Percentiles rank a stretch among this genome's conserved stretches.
These are phyloP conservation scores for Lutraria rhynchaena DNA, from an alignment of 1,140 invertebrate genomes.

Conservation along the genomic window DNA sequence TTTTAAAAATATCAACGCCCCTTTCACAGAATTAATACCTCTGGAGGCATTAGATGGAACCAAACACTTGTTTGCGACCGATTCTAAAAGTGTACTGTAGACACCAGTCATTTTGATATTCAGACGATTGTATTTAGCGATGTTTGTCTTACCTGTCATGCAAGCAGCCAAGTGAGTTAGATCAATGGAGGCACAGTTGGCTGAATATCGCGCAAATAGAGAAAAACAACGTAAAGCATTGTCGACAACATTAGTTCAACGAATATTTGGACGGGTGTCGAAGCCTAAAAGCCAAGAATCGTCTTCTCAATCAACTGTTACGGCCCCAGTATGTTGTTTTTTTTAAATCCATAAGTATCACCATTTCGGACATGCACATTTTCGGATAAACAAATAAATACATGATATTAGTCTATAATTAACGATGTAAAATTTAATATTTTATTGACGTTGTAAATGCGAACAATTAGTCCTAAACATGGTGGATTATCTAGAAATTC, in stretches of 20 bases:
- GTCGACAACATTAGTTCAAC: background rate
- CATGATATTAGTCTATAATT: background rate
- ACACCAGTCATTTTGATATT: too few species aligned
- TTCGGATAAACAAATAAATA: background rate
- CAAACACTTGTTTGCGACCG: too few species aligned
- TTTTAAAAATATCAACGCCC: too few species aligned
- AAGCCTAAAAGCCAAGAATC: background rate
- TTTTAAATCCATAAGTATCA: background rate
- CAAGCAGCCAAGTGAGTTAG: too few species aligned
- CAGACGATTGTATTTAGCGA: too few species aligned
- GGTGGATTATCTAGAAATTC: too few species aligned
- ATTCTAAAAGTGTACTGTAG: too few species aligned
- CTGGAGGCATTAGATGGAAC: too few species aligned
- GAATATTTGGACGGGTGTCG: background rate
- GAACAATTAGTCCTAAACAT: too few species aligned
- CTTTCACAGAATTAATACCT: too few species aligned
- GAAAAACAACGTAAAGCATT: constrained; percentile 27
- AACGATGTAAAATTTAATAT: background rate
- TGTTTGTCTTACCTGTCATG: too few species aligned
- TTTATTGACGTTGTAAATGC: background rate
- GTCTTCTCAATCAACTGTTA: background rate
- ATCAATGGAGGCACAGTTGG: constrained; percentile 70
- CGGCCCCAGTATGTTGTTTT: background rate
- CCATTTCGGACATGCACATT: background rate
- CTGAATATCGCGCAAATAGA: constrained; percentile 68